Evolutionary conservation across 2,113 vertebrate species (phyloP), one percentile per base, ranked within the genome.

Genomic region (Tichodroma muraria): DNA sequence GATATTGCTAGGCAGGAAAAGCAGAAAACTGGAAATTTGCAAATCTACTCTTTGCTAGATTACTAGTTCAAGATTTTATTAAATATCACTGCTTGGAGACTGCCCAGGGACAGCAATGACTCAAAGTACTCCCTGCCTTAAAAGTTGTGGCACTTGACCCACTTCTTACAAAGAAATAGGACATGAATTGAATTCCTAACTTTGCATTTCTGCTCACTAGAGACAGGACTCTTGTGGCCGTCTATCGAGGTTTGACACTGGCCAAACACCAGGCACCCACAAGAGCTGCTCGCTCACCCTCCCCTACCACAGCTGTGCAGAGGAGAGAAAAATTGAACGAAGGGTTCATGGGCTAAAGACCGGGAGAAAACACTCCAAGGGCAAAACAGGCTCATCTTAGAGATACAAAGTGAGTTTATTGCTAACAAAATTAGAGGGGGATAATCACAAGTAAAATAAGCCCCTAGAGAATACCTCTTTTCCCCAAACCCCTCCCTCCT

Each of bases 221-320:
- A 0, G 2, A 71, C 33, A 54, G 24, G 25, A 91, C 0, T 5
- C 30, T 64, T 68, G 33, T 21, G 24, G 21, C 10, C 69, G 27
- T 54, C 60, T 65, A 40, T 66, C n/a, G 27, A 38, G 22, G 52
- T 66, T 47, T 68, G 27, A 47, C 52, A 37, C 5, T 66, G 61
- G 21, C 40, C 0, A 0, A 54, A 37, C 0, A 0, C 21, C 21
- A 66, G 27, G 27, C 40, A 47, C 27, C 52, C 52, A 37, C 0
- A 1, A 66, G 10, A 66, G 21, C 40, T 25, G 8, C n/a, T 21
- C 2, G 2, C 33, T 47, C 22, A 56, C 27, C 13, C 8, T 56
- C 8, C n/a, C 27, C n/a, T 24, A 27, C 40, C 33, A 45, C 50
- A 56, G 50, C 12, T 47, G 63, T 21, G 16, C 27, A 80, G 50